phyloP scores from a whole-genome alignment of 2,888 invertebrate genomes.

The Hipparchia semele region DNA sequence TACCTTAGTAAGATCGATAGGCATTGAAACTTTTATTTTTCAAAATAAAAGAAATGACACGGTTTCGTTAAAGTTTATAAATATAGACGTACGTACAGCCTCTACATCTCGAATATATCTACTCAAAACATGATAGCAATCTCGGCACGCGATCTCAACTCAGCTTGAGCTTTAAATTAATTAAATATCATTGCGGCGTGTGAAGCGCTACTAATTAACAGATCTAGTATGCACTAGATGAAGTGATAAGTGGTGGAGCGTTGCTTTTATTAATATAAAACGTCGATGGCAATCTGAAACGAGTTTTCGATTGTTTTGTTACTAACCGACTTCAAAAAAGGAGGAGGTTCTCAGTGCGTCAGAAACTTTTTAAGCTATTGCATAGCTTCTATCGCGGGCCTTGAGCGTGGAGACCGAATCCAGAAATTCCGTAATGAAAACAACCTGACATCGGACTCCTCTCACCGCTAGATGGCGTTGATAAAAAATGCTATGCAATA shows the following conservation, averaged over 20 bases:
- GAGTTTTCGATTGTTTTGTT: neutral
- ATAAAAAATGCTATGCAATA: no score
- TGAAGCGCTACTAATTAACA: slow-evolving; percentile 67
- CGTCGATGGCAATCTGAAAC: slow-evolving; percentile 14
- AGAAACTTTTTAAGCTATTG: no score
- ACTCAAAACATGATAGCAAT: slow-evolving; percentile 32
- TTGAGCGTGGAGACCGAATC: no score
- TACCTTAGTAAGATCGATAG: neutral
- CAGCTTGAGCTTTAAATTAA: slow-evolving; percentile 52
- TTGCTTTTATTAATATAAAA: slow-evolving; percentile 29
- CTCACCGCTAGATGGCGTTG: no score
- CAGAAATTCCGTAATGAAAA: no score
- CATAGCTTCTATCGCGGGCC: no score
- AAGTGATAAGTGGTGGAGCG: slow-evolving; percentile 43
- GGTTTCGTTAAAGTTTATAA: slow-evolving; percentile 19
- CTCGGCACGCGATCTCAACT: slow-evolving; percentile 50
- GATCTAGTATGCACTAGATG: slow-evolving; percentile 48
- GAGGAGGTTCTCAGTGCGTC: no score
- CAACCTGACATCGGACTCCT: no score
- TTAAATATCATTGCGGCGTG: slow-evolving; percentile 60
- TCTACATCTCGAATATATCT: slow-evolving; percentile 14
- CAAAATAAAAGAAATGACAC: neutral
- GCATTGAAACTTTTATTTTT: neutral
- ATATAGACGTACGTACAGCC: neutral
- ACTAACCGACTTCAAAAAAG: no score